phyloP scores from a whole-genome alignment of 2,797 vertebrate species.

The Pangasius djambal region DNA sequence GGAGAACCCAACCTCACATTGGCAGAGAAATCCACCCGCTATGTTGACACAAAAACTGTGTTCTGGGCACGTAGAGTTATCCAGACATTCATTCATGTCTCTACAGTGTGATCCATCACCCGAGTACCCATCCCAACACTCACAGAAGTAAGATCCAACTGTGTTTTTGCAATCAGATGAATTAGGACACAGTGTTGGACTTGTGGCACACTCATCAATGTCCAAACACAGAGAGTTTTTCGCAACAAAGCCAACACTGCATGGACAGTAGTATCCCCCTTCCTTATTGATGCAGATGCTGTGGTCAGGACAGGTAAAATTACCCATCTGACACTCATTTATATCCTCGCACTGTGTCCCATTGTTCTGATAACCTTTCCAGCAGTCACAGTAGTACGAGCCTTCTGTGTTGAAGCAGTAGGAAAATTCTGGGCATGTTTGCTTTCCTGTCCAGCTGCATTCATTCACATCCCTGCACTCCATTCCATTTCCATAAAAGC shows the following conservation, averaged over 20 bases:
- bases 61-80: slow-evolving; percentile 69
- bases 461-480: slow-evolving; percentile 78
- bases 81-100: slow-evolving; percentile 77
- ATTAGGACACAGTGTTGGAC: slow-evolving; percentile 67
- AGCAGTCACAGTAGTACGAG: slow-evolving; percentile 77
- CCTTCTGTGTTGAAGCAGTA: slow-evolving; percentile 78
- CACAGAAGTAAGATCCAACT: slow-evolving; percentile 72
- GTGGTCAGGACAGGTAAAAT: slow-evolving; percentile 72
- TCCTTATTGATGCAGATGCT: slow-evolving; percentile 73
- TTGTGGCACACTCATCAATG: slow-evolving; percentile 65
- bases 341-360: slow-evolving; percentile 74
- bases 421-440: slow-evolving; percentile 70
- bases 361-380: slow-evolving; percentile 74
- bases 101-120: slow-evolving; percentile 68
- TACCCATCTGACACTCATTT: slow-evolving; percentile 74
- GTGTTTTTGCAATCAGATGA: slow-evolving; percentile 76
- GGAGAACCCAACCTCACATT: slow-evolving; percentile 74
- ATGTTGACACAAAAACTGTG: slow-evolving; percentile 77
- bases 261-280: slow-evolving; percentile 76
- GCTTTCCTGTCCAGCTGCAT: slow-evolving; percentile 59
- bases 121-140: slow-evolving; percentile 76
- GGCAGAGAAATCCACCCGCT: slow-evolving; percentile 71
- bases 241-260: slow-evolving; percentile 71
- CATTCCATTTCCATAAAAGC: slow-evolving; percentile 76
- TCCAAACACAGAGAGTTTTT: slow-evolving; percentile 70